Evolutionary conservation across 2,797 vertebrate species (phyloP), one percentile per base, ranked within the genome.

Genomic region (Stomatorhinus walkeri): DNA sequence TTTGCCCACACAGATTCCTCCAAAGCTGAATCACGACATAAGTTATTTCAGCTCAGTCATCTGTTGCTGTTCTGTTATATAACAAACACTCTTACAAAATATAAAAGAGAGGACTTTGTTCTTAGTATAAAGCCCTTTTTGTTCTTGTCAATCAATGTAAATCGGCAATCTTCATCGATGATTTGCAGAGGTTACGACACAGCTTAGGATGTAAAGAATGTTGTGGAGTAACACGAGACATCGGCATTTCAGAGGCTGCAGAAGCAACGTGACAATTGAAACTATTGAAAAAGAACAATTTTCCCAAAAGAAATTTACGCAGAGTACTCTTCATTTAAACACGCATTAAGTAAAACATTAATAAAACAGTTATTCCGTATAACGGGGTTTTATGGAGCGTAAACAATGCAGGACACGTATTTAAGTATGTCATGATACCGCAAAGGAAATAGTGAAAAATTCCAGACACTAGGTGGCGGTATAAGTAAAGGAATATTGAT

Each of bases 391-490:
- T 79, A 43, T 79, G 72, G n/a, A 79, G 36, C 19, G 36, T 79
- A 79, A 19, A n/a, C 24, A 52, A 85, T 14, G 46, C 46, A 14
- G 43, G 48, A 52, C 46, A 5, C 12, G 22, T 52, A 7, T 16
- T 79, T n/a, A 40, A 19, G 36, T n/a, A 40, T 40, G 43, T 40
- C n/a, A 43, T 79, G 32, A 79, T 46, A 46, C 40, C 32, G 36
- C 72, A 79, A 79, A 48, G 79, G n/a, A 59, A 83, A 48, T 85
- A n/a, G 19, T 88, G 43, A n/a, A 28, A 22, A 19, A 59, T 32
- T 8, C 52, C 40, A 43, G 46, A 61, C 92, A 89, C 88, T 89
- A 92, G 91, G 90, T 91, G 92, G 90, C 88, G 90, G 91, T 88
- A 92, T 61, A 91, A 48, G 84, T 40, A 54, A 52, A 76, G 48